Conservation (phyloP, 2,888 invertebrate species). For the Clivina fossor region DNA sequence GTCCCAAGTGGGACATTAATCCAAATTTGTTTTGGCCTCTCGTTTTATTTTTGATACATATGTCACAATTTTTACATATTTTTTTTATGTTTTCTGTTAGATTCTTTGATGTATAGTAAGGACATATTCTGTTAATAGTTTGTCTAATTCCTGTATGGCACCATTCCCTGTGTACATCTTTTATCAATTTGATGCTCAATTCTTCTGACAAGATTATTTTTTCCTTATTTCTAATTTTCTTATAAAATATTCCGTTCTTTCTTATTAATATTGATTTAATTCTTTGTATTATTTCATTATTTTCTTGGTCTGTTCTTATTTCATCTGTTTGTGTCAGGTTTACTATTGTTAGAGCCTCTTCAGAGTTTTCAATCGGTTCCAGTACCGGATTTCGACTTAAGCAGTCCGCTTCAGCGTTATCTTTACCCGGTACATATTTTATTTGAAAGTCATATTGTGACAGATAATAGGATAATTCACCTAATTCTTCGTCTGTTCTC, state of each 20-base stretch:
- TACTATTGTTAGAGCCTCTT: constrained; percentile 20
- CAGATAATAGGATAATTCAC: too few relatives aligned
- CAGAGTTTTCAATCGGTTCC: constrained; percentile 23
- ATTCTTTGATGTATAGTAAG: constrained; percentile 20
- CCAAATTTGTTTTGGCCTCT: constrained; percentile 40
- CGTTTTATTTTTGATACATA: constrained; percentile 41
- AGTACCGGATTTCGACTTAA: constrained; percentile 37
- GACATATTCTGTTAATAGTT: constrained; percentile 22
- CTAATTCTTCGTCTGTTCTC: too few relatives aligned
- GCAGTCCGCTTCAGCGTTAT: constrained; percentile 37
- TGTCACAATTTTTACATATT: constrained; percentile 20
- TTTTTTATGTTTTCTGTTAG: constrained; percentile 11
- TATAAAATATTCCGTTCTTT: constrained; percentile 13
- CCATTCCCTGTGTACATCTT: constrained; percentile 22
- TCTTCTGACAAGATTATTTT: constrained; percentile 30
- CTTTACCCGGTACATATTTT: constrained; percentile 37
- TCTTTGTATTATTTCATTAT: constrained; percentile 19
- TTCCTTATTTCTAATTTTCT: constrained; percentile 14
- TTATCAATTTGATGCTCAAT: constrained; percentile 32
- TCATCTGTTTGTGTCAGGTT: constrained; percentile 24
- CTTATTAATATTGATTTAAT: constrained; percentile 14
- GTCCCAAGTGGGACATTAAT: constrained; percentile 42
- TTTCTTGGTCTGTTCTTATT: constrained; percentile 25
- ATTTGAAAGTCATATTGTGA: too few relatives aligned
- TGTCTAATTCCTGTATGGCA: constrained; percentile 26